These are phyloP conservation scores for Rattus norvegicus DNA, from an alignment of 2,113 vertebrate genomes.

Conservation along the genomic window GRCr8 NC_086022.1:80278501-80279000, in stretches of 20 bases:
- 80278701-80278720: no score
- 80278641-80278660: not conserved
- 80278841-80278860: not conserved
- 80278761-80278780: not conserved
- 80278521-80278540: not conserved
- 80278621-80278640: not conserved
- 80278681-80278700: not conserved
- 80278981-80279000: not conserved
- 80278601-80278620: not conserved
- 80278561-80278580: not conserved
- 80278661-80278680: not conserved
- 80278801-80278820: not conserved
- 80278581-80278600: not conserved
- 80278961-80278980: not conserved
- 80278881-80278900: not conserved
- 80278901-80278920: not conserved
- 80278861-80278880: not conserved
- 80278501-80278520: not conserved
- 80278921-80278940: not conserved
- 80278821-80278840: not conserved
- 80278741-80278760: not conserved
- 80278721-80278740: not conserved
- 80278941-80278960: not conserved
- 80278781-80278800: not conserved
- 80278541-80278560: not conserved